Evolutionary conservation across 2,113 vertebrate genomes (phyloP).

Genomic region (Ellobius talpinus): DNA sequence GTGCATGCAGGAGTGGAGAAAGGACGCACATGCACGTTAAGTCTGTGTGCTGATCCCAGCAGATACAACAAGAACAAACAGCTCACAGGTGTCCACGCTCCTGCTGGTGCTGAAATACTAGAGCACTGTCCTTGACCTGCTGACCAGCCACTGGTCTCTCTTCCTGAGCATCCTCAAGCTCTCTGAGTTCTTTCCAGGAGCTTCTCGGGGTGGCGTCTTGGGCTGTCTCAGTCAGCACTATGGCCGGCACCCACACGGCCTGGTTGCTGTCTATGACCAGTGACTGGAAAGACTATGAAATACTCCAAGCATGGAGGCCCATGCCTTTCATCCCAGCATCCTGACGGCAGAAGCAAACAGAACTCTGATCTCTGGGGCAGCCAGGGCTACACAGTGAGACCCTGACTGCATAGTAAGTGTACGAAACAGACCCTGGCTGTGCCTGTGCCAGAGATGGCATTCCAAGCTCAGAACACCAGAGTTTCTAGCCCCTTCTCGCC

Average conservation of each 20-base stretch:
- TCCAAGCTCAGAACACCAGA: accelerated
- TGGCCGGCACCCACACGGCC: neutral
- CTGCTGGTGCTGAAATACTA: accelerated
- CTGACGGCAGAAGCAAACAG: neutral
- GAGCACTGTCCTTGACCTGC: accelerated
- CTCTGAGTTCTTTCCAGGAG: too few species aligned
- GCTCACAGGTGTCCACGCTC: accelerated
- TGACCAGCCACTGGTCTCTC: accelerated
- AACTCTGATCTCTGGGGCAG: neutral
- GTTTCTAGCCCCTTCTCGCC: neutral
- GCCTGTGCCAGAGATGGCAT: accelerated
- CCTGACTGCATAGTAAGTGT: neutral
- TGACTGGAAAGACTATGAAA: neutral
- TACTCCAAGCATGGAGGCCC: neutral
- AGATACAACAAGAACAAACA: accelerated
- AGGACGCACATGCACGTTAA: accelerated
- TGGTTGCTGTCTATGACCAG: neutral
- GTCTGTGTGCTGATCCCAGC: accelerated
- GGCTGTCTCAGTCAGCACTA: neutral
- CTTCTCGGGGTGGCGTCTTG: accelerated
- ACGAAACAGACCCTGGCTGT: accelerated
- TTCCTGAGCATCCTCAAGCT: neutral
- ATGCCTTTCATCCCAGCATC: neutral
- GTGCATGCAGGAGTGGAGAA: accelerated
- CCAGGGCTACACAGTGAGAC: neutral